Evolutionary conservation across 2,113 vertebrate genomes (phyloP).

Genomic region (pig (Sus scrofa)): T2T-Sscrofa CM000826.6:136914501-136915000

Average conservation of each 20-base stretch:
- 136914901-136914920: neutral
- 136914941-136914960: neutral
- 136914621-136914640: neutral
- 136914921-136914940: neutral
- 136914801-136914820: neutral
- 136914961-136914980: neutral
- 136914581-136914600: slow-evolving; percentile 6
- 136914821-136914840: neutral
- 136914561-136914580: neutral
- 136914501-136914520: neutral
- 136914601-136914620: neutral
- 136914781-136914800: neutral
- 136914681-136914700: neutral
- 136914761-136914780: slow-evolving; percentile 37
- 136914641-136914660: neutral
- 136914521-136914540: neutral
- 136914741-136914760: neutral
- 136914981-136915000: neutral
- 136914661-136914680: neutral
- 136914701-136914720: slow-evolving; percentile 49
- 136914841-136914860: neutral
- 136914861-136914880: neutral
- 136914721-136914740: slow-evolving; percentile 64
- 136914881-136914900: neutral
- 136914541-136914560: neutral